These are phyloP conservation scores for Hirundo rustica DNA, from an alignment of 2,797 vertebrate genomes.

Conservation along the genomic window DNA sequence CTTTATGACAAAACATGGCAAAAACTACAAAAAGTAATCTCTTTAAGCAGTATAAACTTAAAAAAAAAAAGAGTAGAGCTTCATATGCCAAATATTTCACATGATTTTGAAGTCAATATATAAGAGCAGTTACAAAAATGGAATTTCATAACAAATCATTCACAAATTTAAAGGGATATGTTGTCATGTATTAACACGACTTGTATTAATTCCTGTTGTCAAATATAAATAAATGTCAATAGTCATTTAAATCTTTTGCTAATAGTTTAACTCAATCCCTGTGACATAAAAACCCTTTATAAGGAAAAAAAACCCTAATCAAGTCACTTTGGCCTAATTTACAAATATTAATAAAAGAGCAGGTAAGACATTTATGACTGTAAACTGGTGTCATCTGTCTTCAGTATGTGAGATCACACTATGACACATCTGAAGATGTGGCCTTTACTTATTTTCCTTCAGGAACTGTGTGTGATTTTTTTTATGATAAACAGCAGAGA, in stretches of 20 bases:
- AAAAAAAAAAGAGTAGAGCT: neutral
- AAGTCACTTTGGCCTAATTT: neutral
- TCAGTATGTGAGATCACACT: neutral
- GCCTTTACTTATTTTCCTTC: neutral
- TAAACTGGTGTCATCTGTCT: neutral
- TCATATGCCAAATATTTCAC: neutral
- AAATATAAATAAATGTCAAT: neutral
- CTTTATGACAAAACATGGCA: slow-evolving; percentile 11
- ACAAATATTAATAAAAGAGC: neutral
- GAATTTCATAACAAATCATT: neutral
- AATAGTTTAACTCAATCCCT: neutral
- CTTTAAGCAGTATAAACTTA: neutral
- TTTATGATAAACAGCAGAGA: neutral
- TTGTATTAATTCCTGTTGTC: neutral
- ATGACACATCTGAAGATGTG: neutral
- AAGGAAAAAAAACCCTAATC: neutral
- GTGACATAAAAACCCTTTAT: neutral
- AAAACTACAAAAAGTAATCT: neutral
- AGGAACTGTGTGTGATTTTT: neutral
- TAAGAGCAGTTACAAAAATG: neutral
- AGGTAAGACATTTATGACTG: neutral
- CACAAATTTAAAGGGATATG: neutral
- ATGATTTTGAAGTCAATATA: neutral
- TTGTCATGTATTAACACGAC: neutral
- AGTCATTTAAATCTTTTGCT: neutral